A percentile compares a stretch with the other conserved stretches of the same genome.
These are phyloP conservation scores for Patella ulyssiponensis DNA, from an alignment of 2,888 invertebrate genomes.

Conservation along the genomic window DNA sequence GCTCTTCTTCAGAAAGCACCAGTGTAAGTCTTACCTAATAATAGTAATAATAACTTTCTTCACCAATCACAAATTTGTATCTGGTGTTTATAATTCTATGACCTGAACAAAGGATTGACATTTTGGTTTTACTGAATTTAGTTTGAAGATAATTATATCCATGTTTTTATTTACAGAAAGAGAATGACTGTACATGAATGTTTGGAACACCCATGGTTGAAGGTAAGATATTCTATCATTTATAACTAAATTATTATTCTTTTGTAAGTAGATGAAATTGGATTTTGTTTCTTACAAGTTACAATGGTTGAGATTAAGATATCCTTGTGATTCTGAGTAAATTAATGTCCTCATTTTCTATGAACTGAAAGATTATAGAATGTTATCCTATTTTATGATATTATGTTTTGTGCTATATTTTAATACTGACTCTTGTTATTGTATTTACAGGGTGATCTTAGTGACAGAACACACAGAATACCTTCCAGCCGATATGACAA, in stretches of 20 bases:
- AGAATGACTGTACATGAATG: slow-evolving; percentile 99
- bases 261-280: no score
- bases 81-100: no score
- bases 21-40: slow-evolving; percentile 78
- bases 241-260: no score
- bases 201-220: slow-evolving; percentile 94
- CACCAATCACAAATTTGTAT: no score
- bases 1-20: slow-evolving; percentile 85
- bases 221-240: slow-evolving; percentile 74
- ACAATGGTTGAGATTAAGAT: no score
- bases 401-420: not conserved
- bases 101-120: no score
- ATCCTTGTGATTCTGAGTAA: no score
- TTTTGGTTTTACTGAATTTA: no score
- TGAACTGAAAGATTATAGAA: not conserved
- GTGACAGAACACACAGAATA: slow-evolving; percentile 75
- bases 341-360: not conserved
- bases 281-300: no score
- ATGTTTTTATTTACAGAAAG: slow-evolving; percentile 77
- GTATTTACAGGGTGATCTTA: slow-evolving; percentile 73
- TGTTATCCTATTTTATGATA: not conserved
- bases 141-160: no score
- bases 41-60: no score
- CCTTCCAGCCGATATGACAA: slow-evolving; percentile 87
- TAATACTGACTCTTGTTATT: not conserved